Conservation (phyloP, 1,140 invertebrate species). For the Drosophila teissieri region DNA sequence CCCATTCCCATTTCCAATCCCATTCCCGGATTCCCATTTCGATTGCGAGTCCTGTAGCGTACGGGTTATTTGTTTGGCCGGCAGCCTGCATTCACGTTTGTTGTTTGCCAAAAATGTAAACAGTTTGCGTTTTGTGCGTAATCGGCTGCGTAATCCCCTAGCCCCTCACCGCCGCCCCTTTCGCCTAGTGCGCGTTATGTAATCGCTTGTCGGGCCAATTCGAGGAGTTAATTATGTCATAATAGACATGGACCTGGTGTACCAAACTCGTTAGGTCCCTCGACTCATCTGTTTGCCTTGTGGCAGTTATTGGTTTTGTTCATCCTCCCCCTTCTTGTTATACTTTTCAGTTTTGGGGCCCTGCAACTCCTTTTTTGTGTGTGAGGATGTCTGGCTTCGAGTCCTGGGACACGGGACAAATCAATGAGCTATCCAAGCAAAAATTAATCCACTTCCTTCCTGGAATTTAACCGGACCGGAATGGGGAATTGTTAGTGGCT, state of each 20-base stretch:
- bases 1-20: background rate
- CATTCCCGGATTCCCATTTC: slow-evolving; percentile 2
- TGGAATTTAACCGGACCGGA: background rate
- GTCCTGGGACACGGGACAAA: slow-evolving; percentile 35
- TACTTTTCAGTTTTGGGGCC: slow-evolving; percentile 13
- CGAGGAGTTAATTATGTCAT: slow-evolving; percentile 81
- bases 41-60: slow-evolving; percentile 16
- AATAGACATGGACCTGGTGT: slow-evolving; percentile 42
- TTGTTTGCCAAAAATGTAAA: slow-evolving; percentile 78
- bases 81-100: slow-evolving; percentile 74
- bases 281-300: slow-evolving; percentile 41
- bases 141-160: slow-evolving; percentile 53
- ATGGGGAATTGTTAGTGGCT: background rate
- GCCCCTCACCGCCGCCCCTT: background rate
- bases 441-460: slow-evolving; percentile 26
- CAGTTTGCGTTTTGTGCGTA: slow-evolving; percentile 72
- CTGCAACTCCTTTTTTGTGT: slow-evolving; percentile 24
- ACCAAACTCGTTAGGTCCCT: slow-evolving; percentile 37
- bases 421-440: slow-evolving; percentile 23
- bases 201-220: slow-evolving; percentile 63
- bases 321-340: slow-evolving; percentile 4
- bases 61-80: slow-evolving; percentile 76
- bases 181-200: slow-evolving; percentile 60
- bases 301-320: slow-evolving; percentile 42
- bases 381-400: background rate